A percentile compares a stretch with the other conserved stretches of the same genome.
Conservation (phyloP, 2,888 invertebrate species). For the Athalia circularis region DNA sequence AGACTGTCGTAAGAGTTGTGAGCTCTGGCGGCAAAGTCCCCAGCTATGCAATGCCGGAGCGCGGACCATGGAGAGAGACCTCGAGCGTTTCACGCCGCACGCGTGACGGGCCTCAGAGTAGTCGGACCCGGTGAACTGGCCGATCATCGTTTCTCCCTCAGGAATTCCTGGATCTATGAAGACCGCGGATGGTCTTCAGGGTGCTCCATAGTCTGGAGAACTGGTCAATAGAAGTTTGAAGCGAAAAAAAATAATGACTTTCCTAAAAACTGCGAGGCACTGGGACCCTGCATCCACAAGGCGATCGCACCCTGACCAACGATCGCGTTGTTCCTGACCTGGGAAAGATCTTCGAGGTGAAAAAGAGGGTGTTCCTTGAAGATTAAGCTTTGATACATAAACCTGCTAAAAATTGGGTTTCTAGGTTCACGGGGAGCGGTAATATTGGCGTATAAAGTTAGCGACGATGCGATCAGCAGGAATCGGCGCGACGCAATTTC, state of each 20-base stretch:
- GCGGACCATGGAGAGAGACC: constrained; percentile 64
- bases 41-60: constrained; percentile 50
- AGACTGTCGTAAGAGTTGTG: constrained; percentile 11
- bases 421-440: not conserved
- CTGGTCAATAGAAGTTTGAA: not conserved
- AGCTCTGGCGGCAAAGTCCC: not conserved
- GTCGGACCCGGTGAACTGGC: constrained; percentile 13
- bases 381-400: constrained; percentile 28
- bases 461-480: constrained; percentile 28
- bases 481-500: constrained; percentile 24
- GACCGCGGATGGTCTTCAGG: not conserved
- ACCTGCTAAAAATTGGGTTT: constrained; percentile 1
- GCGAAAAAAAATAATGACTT: not conserved
- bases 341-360: not conserved
- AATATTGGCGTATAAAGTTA: constrained; percentile 18
- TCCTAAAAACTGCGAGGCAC: constrained; percentile 8
- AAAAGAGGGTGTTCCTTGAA: not conserved
- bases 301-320: constrained; percentile 41
- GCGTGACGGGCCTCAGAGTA: constrained; percentile 9
- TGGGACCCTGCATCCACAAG: constrained; percentile 13
- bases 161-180: not conserved
- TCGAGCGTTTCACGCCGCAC: constrained; percentile 40
- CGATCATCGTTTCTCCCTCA: constrained; percentile 34
- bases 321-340: constrained; percentile 32
- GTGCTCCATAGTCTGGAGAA: constrained; percentile 18